A percentile compares a stretch with the other conserved stretches of the same genome.
phyloP scores from a whole-genome alignment of 2,113 vertebrate species.

The Loxodonta africana region DNA sequence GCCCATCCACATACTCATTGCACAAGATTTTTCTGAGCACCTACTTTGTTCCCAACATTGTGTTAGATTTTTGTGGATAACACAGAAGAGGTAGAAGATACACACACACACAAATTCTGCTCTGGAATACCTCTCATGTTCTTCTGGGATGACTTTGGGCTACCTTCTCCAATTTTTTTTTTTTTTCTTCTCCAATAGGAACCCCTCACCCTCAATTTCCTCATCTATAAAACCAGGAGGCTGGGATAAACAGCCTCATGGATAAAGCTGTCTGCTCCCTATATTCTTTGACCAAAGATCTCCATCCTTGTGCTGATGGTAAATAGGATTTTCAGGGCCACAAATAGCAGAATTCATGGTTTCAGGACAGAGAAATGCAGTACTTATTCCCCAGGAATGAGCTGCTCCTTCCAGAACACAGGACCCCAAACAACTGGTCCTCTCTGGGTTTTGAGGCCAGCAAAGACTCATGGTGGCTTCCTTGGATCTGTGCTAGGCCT shows the following conservation, averaged over 20 bases:
- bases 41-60: neutral
- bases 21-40: neutral
- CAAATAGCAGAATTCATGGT: neutral
- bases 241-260: neutral
- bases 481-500: neutral
- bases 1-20: neutral
- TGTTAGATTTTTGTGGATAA: conserved; percentile 1
- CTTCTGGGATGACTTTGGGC: neutral
- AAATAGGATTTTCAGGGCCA: neutral
- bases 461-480: neutral
- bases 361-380: neutral
- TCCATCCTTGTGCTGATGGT: neutral
- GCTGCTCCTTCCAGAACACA: neutral
- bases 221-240: neutral
- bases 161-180: neutral
- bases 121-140: neutral
- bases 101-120: neutral
- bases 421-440: neutral
- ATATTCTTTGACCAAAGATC: neutral
- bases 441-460: neutral
- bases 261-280: neutral
- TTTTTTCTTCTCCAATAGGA: neutral
- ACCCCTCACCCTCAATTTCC: neutral
- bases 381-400: neutral
- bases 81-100: neutral